Evolutionary conservation across 2,888 invertebrate genomes (phyloP).

Genomic region (Drosophila yooni): DNA sequence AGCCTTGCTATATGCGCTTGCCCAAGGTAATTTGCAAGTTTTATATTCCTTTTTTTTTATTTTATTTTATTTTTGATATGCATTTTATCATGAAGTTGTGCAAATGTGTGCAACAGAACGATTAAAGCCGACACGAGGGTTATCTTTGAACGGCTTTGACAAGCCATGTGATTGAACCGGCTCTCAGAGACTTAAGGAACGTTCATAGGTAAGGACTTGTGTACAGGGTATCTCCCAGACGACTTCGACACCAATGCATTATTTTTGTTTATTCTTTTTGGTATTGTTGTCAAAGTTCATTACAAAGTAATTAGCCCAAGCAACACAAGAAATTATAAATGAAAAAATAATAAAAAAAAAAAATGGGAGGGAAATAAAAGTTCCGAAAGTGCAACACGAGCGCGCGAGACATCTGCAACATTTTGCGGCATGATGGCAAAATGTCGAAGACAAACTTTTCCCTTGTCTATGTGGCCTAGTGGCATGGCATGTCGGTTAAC

Average conservation of each 20-base stretch:
- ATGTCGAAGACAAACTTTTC: conserved; percentile 73
- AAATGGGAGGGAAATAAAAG: conserved; percentile 27
- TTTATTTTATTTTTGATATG: not conserved
- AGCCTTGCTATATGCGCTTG: conserved; percentile 29
- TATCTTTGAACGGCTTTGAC: not conserved
- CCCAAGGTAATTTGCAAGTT: conserved; percentile 33
- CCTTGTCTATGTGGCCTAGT: conserved; percentile 17
- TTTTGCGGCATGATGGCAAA: conserved; percentile 62
- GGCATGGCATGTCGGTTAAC: conserved; percentile 44
- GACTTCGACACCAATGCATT: not conserved
- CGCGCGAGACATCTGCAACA: conserved; percentile 66
- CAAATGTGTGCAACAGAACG: not conserved
- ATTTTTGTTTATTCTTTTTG: not conserved
- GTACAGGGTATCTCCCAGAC: not conserved
- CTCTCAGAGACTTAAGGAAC: not conserved
- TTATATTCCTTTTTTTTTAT: not conserved
- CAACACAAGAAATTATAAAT: conserved; percentile 50
- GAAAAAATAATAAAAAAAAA: conserved; percentile 27
- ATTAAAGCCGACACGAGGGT: not conserved
- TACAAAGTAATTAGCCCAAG: conserved; percentile 81
- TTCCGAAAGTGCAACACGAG: conserved; percentile 38
- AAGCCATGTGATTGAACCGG: not conserved
- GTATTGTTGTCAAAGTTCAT: conserved; percentile 78
- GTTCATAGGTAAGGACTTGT: not conserved
- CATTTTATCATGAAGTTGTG: not conserved